Evolutionary conservation across 2,113 vertebrate genomes (phyloP).

Genomic region (Saccopteryx bilineata): DNA sequence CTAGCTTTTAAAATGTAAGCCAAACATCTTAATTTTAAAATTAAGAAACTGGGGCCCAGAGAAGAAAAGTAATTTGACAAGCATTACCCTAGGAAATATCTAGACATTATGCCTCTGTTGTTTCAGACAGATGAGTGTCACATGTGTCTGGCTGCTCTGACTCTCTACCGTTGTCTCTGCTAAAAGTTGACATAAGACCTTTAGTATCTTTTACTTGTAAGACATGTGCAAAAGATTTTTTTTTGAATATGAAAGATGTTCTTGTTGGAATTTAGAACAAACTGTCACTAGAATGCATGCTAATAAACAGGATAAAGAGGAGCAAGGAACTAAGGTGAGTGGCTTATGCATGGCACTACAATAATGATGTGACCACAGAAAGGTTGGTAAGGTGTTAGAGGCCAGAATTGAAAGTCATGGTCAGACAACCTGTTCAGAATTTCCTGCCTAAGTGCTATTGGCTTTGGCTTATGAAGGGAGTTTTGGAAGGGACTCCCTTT

Average conservation of each 20-base stretch:
- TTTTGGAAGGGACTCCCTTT: neutral
- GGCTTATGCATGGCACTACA: neutral
- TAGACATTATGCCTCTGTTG: neutral
- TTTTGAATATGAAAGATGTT: neutral
- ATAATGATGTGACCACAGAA: slow-evolving; percentile 14
- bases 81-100: neutral
- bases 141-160: neutral
- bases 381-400: neutral
- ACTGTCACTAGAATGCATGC: neutral
- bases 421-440: slow-evolving; percentile 23
- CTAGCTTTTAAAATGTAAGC: neutral
- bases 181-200: neutral
- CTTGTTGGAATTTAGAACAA: neutral
- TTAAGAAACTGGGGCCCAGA: neutral
- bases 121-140: neutral
- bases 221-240: neutral
- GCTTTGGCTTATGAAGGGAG: neutral
- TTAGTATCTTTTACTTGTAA: slow-evolving; percentile 10
- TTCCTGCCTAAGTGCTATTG: slow-evolving; percentile 3
- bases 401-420: neutral
- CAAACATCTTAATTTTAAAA: neutral
- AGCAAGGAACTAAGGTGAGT: neutral
- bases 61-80: neutral
- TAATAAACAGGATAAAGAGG: neutral
- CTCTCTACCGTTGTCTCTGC: neutral